Conservation (phyloP, 2,888 invertebrate species). For the Odontomyia ornata region DNA sequence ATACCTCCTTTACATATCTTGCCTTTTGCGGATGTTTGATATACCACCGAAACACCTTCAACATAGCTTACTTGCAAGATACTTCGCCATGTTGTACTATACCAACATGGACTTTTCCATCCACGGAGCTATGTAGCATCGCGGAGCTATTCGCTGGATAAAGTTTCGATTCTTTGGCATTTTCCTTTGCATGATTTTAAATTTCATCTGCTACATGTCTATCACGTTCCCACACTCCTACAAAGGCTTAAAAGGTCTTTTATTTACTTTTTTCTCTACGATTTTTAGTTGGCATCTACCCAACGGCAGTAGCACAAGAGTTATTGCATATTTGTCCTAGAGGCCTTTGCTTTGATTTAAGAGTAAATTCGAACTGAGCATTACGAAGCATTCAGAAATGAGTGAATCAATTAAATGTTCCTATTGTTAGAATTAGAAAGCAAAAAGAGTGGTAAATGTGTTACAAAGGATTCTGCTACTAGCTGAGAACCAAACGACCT, state of each 20-base stretch:
- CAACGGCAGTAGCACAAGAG: no score
- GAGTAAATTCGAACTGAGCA: no score
- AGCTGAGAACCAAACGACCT: no score
- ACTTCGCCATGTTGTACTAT: not conserved
- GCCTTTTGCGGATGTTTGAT: conserved; percentile 21
- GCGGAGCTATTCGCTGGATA: not conserved
- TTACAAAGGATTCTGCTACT: no score
- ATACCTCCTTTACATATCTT: not conserved
- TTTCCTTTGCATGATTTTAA: conserved; percentile 47
- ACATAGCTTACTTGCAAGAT: conserved; percentile 7
- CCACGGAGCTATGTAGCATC: not conserved
- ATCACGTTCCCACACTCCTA: conserved; percentile 49
- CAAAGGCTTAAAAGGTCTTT: conserved; percentile 45
- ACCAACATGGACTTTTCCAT: not conserved
- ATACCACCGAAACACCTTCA: conserved; percentile 31
- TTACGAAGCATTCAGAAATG: not conserved
- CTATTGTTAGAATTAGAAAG: no score
- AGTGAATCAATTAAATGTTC: no score
- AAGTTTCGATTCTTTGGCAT: conserved; percentile 44
- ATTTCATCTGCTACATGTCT: conserved; percentile 39
- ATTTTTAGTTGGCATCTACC: conserved; percentile 3
- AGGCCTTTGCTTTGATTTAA: not conserved
- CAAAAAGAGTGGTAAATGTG: no score
- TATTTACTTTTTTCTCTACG: conserved; percentile 28
- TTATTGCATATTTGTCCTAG: conserved; percentile 26